These are phyloP conservation scores for Trochalopteron elliotii DNA, from an alignment of 2,113 vertebrate genomes.

Conservation along the genomic window DNA sequence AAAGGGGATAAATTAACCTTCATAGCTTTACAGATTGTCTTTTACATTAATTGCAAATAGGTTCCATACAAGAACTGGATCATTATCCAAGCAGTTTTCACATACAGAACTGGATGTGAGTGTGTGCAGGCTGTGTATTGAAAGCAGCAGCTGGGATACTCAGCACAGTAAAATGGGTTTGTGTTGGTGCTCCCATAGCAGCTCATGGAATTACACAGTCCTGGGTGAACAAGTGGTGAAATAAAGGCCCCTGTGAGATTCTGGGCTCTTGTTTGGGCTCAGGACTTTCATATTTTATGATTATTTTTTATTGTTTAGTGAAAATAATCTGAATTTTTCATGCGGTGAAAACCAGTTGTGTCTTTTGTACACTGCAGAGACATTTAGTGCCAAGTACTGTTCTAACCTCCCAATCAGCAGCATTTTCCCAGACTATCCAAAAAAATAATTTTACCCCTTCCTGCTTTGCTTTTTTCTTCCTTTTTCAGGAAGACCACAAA, in stretches of 20 bases:
- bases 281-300: background rate
- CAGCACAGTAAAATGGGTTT: background rate
- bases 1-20: background rate
- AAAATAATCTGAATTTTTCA: background rate
- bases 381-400: background rate
- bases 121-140: background rate
- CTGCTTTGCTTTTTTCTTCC: background rate
- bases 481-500: constrained; percentile 84
- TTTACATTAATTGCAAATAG: background rate
- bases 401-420: background rate
- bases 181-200: background rate
- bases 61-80: background rate
- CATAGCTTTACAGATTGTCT: background rate
- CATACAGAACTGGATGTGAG: background rate
- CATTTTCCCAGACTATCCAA: background rate
- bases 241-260: background rate
- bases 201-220: background rate
- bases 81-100: background rate
- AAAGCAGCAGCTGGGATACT: background rate
- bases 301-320: background rate
- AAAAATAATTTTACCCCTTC: background rate
- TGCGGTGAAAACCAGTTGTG: background rate
- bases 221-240: background rate
- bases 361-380: background rate
- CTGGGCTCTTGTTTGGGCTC: background rate